Conservation (phyloP, 64 coral and sea anemone genomes). For the Orbicella faveolata region DNA sequence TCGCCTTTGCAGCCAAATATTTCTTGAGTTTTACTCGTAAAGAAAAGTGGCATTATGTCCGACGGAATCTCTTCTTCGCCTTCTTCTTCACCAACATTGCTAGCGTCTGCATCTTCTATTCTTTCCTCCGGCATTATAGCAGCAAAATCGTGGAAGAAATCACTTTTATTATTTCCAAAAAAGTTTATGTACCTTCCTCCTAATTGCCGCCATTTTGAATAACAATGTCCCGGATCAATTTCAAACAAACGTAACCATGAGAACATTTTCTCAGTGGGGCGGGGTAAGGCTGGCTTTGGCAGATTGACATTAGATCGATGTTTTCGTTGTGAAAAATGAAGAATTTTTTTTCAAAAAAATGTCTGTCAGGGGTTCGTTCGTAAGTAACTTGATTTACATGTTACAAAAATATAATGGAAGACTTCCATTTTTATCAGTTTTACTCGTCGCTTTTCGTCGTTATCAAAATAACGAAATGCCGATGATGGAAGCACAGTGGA, state of each 20-base stretch:
- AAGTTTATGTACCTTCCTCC: neutral
- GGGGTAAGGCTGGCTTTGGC: no score
- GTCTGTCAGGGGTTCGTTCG: no score
- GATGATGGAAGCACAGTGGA: no score
- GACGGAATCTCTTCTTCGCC: constrained; percentile 64
- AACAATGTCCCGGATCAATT: constrained; percentile 57
- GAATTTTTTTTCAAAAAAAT: no score
- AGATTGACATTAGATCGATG: no score
- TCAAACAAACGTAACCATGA: constrained; percentile 40
- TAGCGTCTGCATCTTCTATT: constrained; percentile 51
- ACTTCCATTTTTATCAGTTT: no score
- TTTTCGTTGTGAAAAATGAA: no score
- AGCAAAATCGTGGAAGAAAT: neutral
- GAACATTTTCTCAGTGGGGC: neutral
- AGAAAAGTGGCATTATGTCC: constrained; percentile 97
- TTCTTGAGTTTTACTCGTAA: constrained; percentile 97
- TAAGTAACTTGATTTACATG: no score
- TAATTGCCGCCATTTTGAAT: constrained; percentile 87
- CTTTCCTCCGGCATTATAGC: constrained; percentile 83
- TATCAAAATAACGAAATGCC: no score
- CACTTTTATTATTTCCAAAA: neutral
- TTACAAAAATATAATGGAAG: no score
- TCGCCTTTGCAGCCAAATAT: constrained; percentile 95
- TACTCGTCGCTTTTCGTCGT: no score
- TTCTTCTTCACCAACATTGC: constrained; percentile 62